Evolutionary conservation across 2,888 invertebrate species (phyloP), one percentile per base, ranked within the genome.

Genomic region (Zaprionus obscuricornis): DNA sequence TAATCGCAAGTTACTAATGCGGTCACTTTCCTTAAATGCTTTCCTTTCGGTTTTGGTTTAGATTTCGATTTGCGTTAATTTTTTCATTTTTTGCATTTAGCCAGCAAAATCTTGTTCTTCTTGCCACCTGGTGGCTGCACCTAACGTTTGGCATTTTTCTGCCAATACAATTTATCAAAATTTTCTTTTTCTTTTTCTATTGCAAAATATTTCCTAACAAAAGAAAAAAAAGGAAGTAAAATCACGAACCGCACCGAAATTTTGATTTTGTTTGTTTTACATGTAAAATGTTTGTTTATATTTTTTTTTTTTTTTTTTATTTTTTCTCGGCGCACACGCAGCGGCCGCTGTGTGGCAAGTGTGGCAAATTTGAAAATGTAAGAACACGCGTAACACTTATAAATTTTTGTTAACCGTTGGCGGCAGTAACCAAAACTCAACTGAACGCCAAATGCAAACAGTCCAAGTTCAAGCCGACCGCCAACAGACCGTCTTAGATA

Each of bases 401-500:
- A 57, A 52, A 18, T 11, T 22, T 13, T 42, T 58, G 63, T 63
- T 72, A 78, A 81, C 88, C 85, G 86, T 76, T 82, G 74, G 71
- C 74, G 73, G 78, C 83, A 81, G 82, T 85, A 83, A 85, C 79
- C 87, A 88, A 88, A 88, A 81, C 88, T 88, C 88, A 88, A 88
- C 88, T 88, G 85, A 88, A 66, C 26, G 50, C 55, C 50, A 52
- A 34, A 49, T 49, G 26, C 13, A 60, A 36, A 42, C 11, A 31
- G 18, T 24, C 40, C n/a, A 50, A 4, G 26, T 29, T 17, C 14
- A 17, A 14, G 29, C 29, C 27, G 39, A 17, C 18, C 20, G 52
- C 55, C 68, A 66, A 74, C 66, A 64, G 69, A 70, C 58, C 73
- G 4, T 22, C 51, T 68, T 36, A 70, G 55, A 70, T 14, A 60